Percentiles rank a stretch among this genome's conserved stretches.
These are phyloP conservation scores for Zeus faber DNA, from an alignment of 2,113 vertebrate genomes.

Conservation along the genomic window DNA sequence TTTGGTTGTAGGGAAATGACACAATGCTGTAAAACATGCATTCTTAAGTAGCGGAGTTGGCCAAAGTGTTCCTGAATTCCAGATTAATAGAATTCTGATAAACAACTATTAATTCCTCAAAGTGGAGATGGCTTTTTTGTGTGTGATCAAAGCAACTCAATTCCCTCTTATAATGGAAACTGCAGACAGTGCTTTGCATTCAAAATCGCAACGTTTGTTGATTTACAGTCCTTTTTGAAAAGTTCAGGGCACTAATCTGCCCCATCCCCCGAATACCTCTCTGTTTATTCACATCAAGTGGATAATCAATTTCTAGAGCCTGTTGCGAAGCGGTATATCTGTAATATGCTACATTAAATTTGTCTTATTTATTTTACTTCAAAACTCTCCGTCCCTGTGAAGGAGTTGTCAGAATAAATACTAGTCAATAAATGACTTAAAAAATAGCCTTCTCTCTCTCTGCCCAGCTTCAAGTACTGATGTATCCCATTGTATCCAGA, in stretches of 20 bases:
- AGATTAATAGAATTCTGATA: no score
- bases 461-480: no score
- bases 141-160: neutral
- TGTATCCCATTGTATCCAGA: no score
- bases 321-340: neutral
- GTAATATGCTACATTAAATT: neutral
- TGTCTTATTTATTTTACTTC: no score
- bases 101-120: neutral
- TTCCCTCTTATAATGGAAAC: neutral
- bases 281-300: neutral
- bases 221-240: neutral
- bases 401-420: no score
- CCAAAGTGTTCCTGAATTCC: no score
- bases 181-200: conserved; percentile 9
- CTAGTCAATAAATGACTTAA: no score
- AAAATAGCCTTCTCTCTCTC: no score
- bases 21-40: neutral
- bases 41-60: no score
- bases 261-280: neutral
- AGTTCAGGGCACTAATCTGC: neutral
- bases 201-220: neutral
- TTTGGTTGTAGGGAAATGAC: neutral
- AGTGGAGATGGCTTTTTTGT: no score
- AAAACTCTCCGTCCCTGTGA: no score
- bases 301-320: neutral